Conservation (phyloP, 1,140 invertebrate species). For the Calephelis nemesis region DNA sequence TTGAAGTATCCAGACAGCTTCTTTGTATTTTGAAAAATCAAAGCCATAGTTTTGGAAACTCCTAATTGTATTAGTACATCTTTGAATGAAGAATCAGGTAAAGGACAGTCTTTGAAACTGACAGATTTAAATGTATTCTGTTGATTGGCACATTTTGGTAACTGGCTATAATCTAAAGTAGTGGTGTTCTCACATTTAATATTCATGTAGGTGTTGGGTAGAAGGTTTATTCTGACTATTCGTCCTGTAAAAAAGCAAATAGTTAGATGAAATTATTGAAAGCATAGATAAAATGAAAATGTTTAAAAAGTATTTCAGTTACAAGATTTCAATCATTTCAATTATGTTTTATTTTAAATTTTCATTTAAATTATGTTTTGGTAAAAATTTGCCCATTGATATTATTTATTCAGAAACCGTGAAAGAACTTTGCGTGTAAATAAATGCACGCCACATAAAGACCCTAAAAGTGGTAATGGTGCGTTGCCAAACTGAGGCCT, state of each 20-base stretch:
- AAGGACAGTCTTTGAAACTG: slow-evolving; percentile 71
- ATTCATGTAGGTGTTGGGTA: slow-evolving; percentile 65
- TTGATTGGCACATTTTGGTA: slow-evolving; percentile 64
- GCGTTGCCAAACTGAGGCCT: too few species aligned
- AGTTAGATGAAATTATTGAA: slow-evolving; percentile 12
- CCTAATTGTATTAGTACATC: slow-evolving; percentile 67
- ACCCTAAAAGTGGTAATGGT: too few species aligned
- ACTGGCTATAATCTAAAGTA: slow-evolving; percentile 58
- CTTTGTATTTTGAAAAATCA: slow-evolving; percentile 73
- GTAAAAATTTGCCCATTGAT: too few species aligned
- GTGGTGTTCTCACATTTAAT: slow-evolving; percentile 66
- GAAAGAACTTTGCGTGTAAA: too few species aligned
- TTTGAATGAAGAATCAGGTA: slow-evolving; percentile 66
- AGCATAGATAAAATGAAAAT: slow-evolving; percentile 3
- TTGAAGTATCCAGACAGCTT: slow-evolving; percentile 74
- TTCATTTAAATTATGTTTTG: too few species aligned
- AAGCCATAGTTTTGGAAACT: slow-evolving; percentile 58
- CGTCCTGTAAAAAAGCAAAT: slow-evolving; percentile 50
- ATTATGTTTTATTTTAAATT: too few species aligned
- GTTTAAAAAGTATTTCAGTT: neutral
- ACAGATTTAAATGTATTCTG: slow-evolving; percentile 64
- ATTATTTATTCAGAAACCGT: too few species aligned
- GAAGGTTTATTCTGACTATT: slow-evolving; percentile 59
- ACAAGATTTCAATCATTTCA: too few species aligned
- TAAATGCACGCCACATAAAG: too few species aligned